Evolutionary conservation across 2,113 vertebrate species (phyloP), one percentile per base, ranked within the genome.

Genomic region (Hylia prasina): DNA sequence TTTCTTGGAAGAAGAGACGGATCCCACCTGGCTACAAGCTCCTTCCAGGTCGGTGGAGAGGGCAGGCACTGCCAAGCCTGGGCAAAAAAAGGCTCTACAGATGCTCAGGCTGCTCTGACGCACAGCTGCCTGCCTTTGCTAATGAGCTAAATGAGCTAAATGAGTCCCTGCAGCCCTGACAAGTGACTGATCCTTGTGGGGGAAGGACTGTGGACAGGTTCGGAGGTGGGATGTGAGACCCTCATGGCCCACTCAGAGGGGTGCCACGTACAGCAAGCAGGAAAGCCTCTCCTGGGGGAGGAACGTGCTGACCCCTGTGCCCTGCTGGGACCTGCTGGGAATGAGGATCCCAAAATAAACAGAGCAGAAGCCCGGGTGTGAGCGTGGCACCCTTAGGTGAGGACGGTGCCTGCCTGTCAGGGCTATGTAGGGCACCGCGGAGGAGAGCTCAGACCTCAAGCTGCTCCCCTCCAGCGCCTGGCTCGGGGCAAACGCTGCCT

Each of bases 381-480:
- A 90, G 79, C 1, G 68, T 8, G 89, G 71, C 87, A 79, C 10
- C 80, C 81, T 24, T 1, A 5, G 70, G 82, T 76, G 71, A 45
- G 87, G 93, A 8, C 64, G 23, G 58, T 5, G 31, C 22, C 82
- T 87, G 69, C 68, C 3, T 70, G 84, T 54, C 90, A 87, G 84
- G 1, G 15, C 76, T 89, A 97, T 93, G 30, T 97, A 95, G 95
- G 96, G 87, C 95, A 96, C 64, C 0, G 13, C 94, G 93, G 89
- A 94, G 93, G 87, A 94, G 44, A 2, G 24, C 48, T 85, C 71
- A 64, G 90, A 66, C 7, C 50, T 24, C 87, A 76, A 44, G 35
- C 91, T 33, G 44, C 4, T 63, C 68, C 72, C 71, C 61, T 48
- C 9, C 57, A 31, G 66, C 58, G 5, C 60, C 68, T 51, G 19